Evolutionary conservation across 2,888 invertebrate species (phyloP), one percentile per base, ranked within the genome.

Genomic region (Apodemia zela): DNA sequence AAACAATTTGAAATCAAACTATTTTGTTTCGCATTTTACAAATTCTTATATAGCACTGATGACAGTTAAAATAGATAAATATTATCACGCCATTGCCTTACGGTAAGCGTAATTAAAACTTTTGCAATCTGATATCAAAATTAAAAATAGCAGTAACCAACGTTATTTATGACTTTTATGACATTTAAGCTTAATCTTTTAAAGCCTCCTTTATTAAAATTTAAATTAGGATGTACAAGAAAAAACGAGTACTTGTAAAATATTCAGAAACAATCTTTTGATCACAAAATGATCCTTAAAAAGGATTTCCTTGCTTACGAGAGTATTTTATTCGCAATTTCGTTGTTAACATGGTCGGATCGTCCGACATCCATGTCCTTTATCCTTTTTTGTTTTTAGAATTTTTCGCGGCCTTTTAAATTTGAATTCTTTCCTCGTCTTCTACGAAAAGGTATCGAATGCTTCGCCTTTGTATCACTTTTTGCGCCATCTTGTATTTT

Each of bases 401-500:
- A 83, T 85, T 78, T 87, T 86, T 84, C 81, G 80, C 84, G 78
- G 78, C 79, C 81, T 85, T 84, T 86, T 82, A 81, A 85, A 89
- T 87, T 88, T 87, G 83, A 85, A 90, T 89, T 90, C 89, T 87
- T 88, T 87, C 78, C 80, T 82, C 80, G 84, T 87, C 82, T 91
- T 90, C 90, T 87, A 82, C 84, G 89, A 90, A 91, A 88, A 85
- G 86, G 86, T 84, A 89, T 87, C 85, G 86, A 82, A 88, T 88
- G 81, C 85, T 83, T 87, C 85, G 86, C 89, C 90, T 90, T 90
- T 91, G 90, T 91, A 87, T 86, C 83, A 87, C 89, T 91, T 91
- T 90, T 90, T 90, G 87, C 81, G 78, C 77, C 76, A 84, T 80
- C 77, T 78, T 78, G 76, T 79, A 84, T 81, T 79, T 80, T 82